Evolutionary conservation across 2,113 vertebrate genomes (phyloP).

Genomic region (Periophthalmodon schlosseri): DNA sequence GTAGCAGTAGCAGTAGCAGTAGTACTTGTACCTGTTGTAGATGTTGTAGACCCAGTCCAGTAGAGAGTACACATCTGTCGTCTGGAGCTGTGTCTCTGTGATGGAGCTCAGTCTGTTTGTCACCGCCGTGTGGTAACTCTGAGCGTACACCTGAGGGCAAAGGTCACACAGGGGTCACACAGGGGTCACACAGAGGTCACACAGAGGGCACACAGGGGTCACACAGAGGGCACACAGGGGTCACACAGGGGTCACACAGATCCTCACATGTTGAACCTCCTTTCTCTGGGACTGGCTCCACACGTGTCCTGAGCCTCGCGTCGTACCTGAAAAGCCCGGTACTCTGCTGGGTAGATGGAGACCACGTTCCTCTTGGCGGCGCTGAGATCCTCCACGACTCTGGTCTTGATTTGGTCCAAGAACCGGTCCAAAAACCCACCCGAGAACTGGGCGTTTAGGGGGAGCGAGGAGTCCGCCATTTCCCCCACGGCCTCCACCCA

Average conservation of each 20-base stretch:
- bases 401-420: slow-evolving; percentile 76
- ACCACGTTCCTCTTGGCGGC: slow-evolving; percentile 81
- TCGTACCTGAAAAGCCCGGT: slow-evolving; percentile 76
- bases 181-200: background rate
- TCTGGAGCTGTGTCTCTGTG: slow-evolving; percentile 72
- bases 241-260: no score
- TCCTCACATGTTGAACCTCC: no score
- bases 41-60: slow-evolving; percentile 89
- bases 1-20: background rate
- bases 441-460: slow-evolving; percentile 63
- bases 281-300: no score
- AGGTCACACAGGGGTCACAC: slow-evolving; percentile 12
- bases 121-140: slow-evolving; percentile 85
- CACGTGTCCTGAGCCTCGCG: background rate
- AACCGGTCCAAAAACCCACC: slow-evolving; percentile 64
- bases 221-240: background rate
- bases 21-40: slow-evolving; percentile 81
- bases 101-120: slow-evolving; percentile 73
- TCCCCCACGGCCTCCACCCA: slow-evolving; percentile 82
- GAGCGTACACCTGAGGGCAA: slow-evolving; percentile 77
- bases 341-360: slow-evolving; percentile 82
- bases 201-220: background rate
- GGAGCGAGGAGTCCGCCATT: slow-evolving; percentile 74
- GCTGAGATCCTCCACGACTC: slow-evolving; percentile 81
- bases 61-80: slow-evolving; percentile 84